Percentiles rank a stretch among this genome's conserved stretches.
Evolutionary conservation across 2,797 vertebrate genomes (phyloP).

Genomic region (Choloepus didactylus): DNA sequence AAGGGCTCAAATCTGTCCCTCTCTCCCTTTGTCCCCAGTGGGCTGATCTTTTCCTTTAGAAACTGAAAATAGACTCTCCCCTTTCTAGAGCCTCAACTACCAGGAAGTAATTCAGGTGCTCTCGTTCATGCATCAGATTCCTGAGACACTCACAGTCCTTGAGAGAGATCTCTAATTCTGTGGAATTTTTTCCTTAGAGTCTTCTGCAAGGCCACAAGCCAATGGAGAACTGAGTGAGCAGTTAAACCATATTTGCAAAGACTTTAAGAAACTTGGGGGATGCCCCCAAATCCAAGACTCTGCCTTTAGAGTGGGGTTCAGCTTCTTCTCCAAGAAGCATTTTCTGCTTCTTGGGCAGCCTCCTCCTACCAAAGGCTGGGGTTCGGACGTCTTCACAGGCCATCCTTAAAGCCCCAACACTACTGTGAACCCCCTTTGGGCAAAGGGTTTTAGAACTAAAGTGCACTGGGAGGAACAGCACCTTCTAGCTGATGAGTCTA

Average conservation of each 20-base stretch:
- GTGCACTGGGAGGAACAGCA: not conserved
- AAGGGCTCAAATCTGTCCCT: not conserved
- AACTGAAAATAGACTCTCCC: rapidly evolving
- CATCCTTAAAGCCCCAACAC: not conserved
- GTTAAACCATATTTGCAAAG: not conserved
- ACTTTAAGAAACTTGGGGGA: not conserved
- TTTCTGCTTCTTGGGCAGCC: not conserved
- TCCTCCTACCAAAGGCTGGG: not conserved
- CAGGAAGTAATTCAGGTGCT: rapidly evolving
- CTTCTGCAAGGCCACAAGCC: not conserved
- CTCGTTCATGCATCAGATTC: not conserved
- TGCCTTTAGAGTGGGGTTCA: not conserved
- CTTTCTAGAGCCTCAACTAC: not conserved
- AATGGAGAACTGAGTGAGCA: not conserved
- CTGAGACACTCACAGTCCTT: not conserved
- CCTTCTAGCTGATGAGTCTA: not conserved
- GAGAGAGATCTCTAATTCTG: not conserved
- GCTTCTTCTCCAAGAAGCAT: not conserved
- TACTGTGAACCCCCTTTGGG: too few relatives aligned
- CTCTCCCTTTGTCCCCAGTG: not conserved
- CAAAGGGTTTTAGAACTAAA: not conserved
- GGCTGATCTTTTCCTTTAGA: not conserved
- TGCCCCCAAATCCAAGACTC: not conserved
- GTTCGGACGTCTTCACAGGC: too few relatives aligned
- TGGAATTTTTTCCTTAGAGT: not conserved